Base-by-base conservation (phyloP, 2,113 vertebrate species). In the Colaptes auratus region DNA sequence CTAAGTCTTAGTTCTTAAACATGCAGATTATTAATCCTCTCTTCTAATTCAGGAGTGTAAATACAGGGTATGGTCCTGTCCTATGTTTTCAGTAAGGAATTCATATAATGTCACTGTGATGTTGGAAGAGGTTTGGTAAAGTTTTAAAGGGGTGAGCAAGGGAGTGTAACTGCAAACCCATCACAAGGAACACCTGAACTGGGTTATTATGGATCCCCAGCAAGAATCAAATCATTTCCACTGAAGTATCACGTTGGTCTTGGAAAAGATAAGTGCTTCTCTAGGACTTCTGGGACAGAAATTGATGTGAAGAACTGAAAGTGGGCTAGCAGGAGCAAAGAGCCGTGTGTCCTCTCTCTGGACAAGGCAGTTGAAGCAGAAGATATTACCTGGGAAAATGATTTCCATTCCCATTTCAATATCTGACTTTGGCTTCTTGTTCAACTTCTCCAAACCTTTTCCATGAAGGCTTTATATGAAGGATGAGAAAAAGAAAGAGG, bases 211-310 rank as follows among this genome's bases (percentile, higher is more conserved):
- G 24, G 70, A 8, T 7, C 3, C 21, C 83, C 50, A 75, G 21
- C 25, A 67, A 56, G n/a, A 73, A 65, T 18, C 0, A 0, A 10
- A 27, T 55, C 1, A 0, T n/a, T 73, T 74, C 46, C 61, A 63
- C 17, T 15, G n/a, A 63, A 46, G 18, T 10, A 64, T 67, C 28
- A 86, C 35, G 36, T 50, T 28, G 66, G 28, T 28, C 16, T 71
- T 8, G 20, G 33, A 50, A 75, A 87, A 46, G 12, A 2, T 27
- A 53, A 58, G 6, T n/a, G 24, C 28, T 75, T 60, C 58, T 89
- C 58, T 72, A 61, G 30, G 42, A 78, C 12, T 30, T 82, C 20
- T 27, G 66, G 28, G 55, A 5, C 67, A 80, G 55, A 74, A 90
- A 42, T 9, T 35, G 20, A 50, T n/a, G 28, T 80, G 27, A 92